Conservation (phyloP, 2,888 invertebrate genomes). For the Heterodera filipjevi region DNA sequence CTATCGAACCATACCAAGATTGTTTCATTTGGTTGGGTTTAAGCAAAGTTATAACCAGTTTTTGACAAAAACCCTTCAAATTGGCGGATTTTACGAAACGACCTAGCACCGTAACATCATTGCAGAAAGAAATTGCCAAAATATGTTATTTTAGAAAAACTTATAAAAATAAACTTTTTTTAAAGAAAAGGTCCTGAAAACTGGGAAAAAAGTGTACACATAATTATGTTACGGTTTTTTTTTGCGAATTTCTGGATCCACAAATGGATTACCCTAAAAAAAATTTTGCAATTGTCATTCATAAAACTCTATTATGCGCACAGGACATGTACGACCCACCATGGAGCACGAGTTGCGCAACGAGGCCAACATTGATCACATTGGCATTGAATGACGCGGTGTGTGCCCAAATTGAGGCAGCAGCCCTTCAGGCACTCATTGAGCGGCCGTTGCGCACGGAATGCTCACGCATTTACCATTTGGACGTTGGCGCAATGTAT, state of each 20-base stretch:
- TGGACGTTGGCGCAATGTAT: conserved; percentile 99
- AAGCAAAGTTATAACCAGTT: too few relatives aligned
- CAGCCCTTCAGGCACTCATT: conserved; percentile 74
- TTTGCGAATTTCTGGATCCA: neutral
- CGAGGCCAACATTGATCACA: conserved; percentile 86
- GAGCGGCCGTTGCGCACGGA: conserved; percentile 87
- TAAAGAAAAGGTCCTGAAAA: too few relatives aligned
- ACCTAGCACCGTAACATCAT: too few relatives aligned
- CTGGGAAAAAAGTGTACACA: too few relatives aligned
- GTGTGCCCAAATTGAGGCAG: conserved; percentile 69
- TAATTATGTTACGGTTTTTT: too few relatives aligned
- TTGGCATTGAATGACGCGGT: conserved; percentile 70
- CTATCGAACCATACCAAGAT: too few relatives aligned
- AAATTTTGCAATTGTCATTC: conserved; percentile 21
- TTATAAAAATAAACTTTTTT: too few relatives aligned
- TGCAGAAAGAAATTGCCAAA: too few relatives aligned
- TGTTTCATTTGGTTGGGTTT: too few relatives aligned
- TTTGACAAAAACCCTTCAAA: too few relatives aligned
- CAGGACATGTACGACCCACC: conserved; percentile 74
- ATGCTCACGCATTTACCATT: conserved; percentile 93
- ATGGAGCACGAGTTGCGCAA: conserved; percentile 85
- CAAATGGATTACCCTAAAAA: neutral
- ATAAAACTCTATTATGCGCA: neutral
- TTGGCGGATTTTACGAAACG: too few relatives aligned
- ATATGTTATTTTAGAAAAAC: too few relatives aligned